Evolutionary conservation across 2,797 vertebrate genomes (phyloP).

Genomic region (Columba guinea): DNA sequence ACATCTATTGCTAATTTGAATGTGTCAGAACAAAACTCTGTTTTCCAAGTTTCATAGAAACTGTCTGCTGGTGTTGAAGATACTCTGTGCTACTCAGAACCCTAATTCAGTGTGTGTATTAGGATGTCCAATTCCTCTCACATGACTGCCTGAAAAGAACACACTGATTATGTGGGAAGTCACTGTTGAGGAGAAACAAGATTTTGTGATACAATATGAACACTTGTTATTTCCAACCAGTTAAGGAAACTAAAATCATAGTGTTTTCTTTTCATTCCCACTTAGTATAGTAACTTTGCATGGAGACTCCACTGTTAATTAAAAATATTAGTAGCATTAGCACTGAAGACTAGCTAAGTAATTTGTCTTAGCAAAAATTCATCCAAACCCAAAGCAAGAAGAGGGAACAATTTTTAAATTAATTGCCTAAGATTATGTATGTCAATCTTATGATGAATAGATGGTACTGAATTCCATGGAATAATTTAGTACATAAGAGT

Average conservation of each 20-base stretch:
- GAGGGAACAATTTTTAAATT: neutral
- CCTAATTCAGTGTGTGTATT: neutral
- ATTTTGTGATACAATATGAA: neutral
- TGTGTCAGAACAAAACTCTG: neutral
- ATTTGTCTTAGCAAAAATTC: neutral
- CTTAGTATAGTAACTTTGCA: neutral
- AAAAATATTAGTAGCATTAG: neutral
- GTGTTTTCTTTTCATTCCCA: neutral
- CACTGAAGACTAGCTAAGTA: neutral
- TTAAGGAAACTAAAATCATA: neutral
- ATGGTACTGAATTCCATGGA: slow-evolving; percentile 73
- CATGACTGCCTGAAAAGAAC: neutral
- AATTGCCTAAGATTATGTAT: neutral
- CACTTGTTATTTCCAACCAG: neutral
- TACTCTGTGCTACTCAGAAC: neutral
- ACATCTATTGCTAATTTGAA: neutral
- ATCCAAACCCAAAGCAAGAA: neutral
- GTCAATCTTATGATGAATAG: slow-evolving; percentile 52
- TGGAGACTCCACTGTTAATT: neutral
- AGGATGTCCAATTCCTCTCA: slow-evolving; percentile 1
- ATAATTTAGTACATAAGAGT: slow-evolving; percentile 82
- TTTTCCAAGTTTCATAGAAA: neutral
- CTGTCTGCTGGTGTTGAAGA: neutral
- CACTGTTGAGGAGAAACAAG: neutral
- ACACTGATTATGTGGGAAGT: neutral